Evolutionary conservation across 1,140 invertebrate genomes (phyloP).

Genomic region (Sitophilus oryzae): DNA sequence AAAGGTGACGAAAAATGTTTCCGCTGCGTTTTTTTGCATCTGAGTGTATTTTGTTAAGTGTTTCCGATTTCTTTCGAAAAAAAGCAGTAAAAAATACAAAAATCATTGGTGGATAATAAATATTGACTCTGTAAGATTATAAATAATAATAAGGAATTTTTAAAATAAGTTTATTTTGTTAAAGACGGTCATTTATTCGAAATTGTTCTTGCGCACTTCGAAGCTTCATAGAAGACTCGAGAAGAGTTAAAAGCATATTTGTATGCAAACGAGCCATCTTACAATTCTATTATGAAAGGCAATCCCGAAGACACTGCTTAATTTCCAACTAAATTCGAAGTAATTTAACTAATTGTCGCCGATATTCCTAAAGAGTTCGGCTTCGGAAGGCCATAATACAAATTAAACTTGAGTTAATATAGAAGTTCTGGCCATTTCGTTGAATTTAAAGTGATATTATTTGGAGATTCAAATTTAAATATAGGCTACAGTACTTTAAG

Average conservation of each 20-base stretch:
- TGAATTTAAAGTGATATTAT: background rate
- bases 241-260: conserved; percentile 21
- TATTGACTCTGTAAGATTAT: too few species aligned
- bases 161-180: too few species aligned
- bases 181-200: too few species aligned
- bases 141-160: too few species aligned
- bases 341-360: conserved; percentile 25
- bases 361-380: conserved; percentile 24
- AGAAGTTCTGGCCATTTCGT: conserved; percentile 13
- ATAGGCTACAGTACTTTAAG: background rate
- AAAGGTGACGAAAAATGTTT: too few species aligned
- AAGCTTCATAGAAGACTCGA: conserved; percentile 15
- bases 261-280: conserved; percentile 23
- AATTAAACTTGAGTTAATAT: conserved; percentile 22
- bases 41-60: too few species aligned
- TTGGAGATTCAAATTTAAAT: background rate
- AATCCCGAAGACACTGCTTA: conserved; percentile 22
- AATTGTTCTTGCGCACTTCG: too few species aligned
- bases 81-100: too few species aligned
- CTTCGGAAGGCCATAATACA: conserved; percentile 20
- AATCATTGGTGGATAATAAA: too few species aligned
- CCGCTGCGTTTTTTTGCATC: too few species aligned
- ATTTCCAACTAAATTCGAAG: conserved; percentile 24
- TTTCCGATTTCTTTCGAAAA: too few species aligned
- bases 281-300: conserved; percentile 25